Conservation (phyloP, 35 echinoderm and acorn worm species). For the Holothuria glaberrima region DNA sequence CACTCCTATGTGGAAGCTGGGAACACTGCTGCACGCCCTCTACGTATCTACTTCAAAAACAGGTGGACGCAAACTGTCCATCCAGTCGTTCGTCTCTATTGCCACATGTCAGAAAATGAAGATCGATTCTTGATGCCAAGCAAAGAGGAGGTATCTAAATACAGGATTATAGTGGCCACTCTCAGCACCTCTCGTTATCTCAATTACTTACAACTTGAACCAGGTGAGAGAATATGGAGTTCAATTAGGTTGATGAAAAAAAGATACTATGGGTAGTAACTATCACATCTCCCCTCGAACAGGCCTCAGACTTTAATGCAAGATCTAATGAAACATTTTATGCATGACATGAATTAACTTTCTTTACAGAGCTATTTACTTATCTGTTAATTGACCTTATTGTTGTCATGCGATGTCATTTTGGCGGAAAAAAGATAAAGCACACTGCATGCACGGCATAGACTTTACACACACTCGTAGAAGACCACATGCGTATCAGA, state of each 20-base stretch:
- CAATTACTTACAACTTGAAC: conserved; percentile 74
- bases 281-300: no score
- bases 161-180: conserved; percentile 94
- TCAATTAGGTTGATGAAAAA: neutral
- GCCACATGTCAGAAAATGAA: conserved; percentile 84
- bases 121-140: conserved; percentile 82
- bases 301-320: no score
- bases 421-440: no score
- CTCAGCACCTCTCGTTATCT: conserved; percentile 90
- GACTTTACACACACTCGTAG: no score
- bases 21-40: conserved; percentile 79
- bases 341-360: no score
- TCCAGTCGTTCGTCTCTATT: conserved; percentile 83
- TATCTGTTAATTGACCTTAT: no score
- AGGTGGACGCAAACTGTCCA: conserved; percentile 93
- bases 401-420: no score
- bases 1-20: conserved; percentile 88
- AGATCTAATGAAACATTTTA: no score
- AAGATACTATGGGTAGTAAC: no score
- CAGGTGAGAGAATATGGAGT: conserved; percentile 43
- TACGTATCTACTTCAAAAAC: conserved; percentile 97
- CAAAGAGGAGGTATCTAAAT: conserved; percentile 88
- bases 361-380: no score
- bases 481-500: no score
- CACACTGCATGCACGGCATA: no score